Percentiles rank a stretch among this genome's conserved stretches.
phyloP scores from a whole-genome alignment of 1,140 invertebrate species.

The Cecropterus lyciades region DNA sequence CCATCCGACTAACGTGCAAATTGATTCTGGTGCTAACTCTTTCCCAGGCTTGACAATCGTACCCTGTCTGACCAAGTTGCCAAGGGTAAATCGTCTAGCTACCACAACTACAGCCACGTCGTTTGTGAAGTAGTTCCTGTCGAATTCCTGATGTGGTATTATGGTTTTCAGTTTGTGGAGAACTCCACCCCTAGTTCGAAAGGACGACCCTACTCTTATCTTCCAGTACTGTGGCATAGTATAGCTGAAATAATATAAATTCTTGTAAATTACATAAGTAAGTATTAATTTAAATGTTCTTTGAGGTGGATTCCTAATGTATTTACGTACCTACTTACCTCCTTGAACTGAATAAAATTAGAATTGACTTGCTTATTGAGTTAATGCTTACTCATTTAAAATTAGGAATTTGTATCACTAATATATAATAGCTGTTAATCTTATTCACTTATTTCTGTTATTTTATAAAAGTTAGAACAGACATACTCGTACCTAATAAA shows the following conservation, averaged over 20 bases:
- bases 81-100: constrained; percentile 53
- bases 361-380: no score
- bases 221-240: constrained; percentile 64
- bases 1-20: constrained; percentile 67
- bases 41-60: constrained; percentile 61
- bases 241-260: constrained; percentile 55
- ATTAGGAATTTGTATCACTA: no score
- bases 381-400: no score
- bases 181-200: constrained; percentile 57
- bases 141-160: constrained; percentile 61
- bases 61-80: constrained; percentile 57
- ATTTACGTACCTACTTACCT: no score
- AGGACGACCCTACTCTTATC: constrained; percentile 68
- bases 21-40: constrained; percentile 55
- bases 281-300: no score
- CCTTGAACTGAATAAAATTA: no score
- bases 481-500: no score
- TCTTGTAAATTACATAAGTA: no score
- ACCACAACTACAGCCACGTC: constrained; percentile 67
- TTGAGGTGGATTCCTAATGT: no score
- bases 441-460: no score
- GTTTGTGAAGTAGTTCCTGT: constrained; percentile 65
- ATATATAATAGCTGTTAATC: no score
- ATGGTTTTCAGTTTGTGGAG: constrained; percentile 64
- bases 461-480: no score